Base-by-base conservation (phyloP, 2,797 vertebrate species). In the Pseudomugil tenellus region DNA sequence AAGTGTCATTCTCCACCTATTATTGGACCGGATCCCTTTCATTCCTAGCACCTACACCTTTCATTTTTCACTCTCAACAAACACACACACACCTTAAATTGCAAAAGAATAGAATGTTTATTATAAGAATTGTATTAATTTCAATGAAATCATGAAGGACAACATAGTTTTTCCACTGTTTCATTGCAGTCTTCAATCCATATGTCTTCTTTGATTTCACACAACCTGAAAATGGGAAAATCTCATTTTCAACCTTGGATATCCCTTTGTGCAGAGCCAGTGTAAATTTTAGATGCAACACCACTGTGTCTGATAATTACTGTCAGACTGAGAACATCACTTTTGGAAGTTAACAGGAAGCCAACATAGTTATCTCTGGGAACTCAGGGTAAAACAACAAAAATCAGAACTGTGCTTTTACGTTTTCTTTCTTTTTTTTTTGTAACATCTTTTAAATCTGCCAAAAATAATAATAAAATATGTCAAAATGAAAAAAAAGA, bases 1-100 rank as follows among this genome's bases (percentile, higher is more conserved):
- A 77, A 69, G 83, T 84, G 87, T 83, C 85, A 86, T 88, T 92
- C 83, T 81, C 78, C 86, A 80, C 65, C 86, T 83, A 88, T 92
- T 92, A 89, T 86, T 84, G 77, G 70, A 60, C 67, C 25, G 71
- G 84, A 83, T 83, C 61, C 63, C 74, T 89, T 89, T 87, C 74
- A 83, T 87, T 84, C 63, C 35, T 35, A 3, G 37, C 53, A 29
- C 79, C 63, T 62, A 77, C 68, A 72, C 80, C 76, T 81, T 66
- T 84, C 74, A 86, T 61, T 77, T 78, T 34, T 59, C 52, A 58
- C 17, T 58, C 35, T 55, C n/a, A 34, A 31, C 32, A 28, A 37
- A 14, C 37, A 19, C 37, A 23, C 35, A 1, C 39, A 52, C 53
- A 68, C 28, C 35, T 67, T 35, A 25, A 70, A 9, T 61, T 10